Evolutionary conservation across 2,113 vertebrate genomes (phyloP).

Genomic region (Macquaria ambigua): DNA sequence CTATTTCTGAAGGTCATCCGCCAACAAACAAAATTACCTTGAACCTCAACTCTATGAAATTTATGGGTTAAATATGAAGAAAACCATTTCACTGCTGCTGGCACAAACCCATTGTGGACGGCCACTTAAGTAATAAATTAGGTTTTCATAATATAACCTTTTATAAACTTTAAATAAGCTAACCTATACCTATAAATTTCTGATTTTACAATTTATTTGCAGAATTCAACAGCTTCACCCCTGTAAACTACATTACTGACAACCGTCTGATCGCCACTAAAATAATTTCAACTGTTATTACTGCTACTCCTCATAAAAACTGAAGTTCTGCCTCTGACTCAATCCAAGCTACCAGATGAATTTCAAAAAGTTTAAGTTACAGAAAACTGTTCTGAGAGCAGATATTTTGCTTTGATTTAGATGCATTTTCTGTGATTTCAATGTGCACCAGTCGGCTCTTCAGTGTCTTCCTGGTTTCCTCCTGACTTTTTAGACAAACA

Average conservation of each 20-base stretch:
- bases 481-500: conserved; percentile 43
- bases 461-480: conserved; percentile 15
- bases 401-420: neutral
- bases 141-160: neutral
- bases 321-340: neutral
- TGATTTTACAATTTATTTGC: too few relatives aligned
- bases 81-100: neutral
- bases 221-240: too few relatives aligned
- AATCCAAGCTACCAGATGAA: neutral
- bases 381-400: neutral
- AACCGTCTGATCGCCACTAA: too few relatives aligned
- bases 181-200: neutral
- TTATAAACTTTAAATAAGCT: neutral
- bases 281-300: too few relatives aligned
- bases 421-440: neutral
- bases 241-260: too few relatives aligned
- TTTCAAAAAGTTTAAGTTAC: neutral
- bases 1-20: neutral
- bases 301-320: neutral
- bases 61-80: neutral
- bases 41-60: neutral
- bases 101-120: neutral
- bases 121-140: neutral
- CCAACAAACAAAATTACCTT: too few relatives aligned
- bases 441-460: neutral